phyloP scores from a whole-genome alignment of 2,113 vertebrate genomes.

The Clarias batrachus region DNA sequence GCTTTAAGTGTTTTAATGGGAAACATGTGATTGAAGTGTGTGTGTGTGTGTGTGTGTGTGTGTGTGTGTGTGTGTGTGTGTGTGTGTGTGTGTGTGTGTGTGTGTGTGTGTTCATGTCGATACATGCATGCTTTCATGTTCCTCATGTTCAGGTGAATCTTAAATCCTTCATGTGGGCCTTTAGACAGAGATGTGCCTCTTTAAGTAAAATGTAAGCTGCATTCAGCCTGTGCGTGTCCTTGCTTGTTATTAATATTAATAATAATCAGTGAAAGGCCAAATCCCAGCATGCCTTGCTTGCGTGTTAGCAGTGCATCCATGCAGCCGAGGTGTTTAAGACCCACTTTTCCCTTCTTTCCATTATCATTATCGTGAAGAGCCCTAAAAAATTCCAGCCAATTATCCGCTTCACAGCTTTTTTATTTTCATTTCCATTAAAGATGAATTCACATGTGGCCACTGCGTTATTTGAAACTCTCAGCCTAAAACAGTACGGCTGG shows the following conservation, averaged over 20 bases:
- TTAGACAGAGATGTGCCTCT: background rate
- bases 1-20: conserved; percentile 18
- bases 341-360: conserved; percentile 70
- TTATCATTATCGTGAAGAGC: conserved; percentile 74
- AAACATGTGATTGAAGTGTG: conserved; percentile 37
- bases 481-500: conserved; percentile 41
- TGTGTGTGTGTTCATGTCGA: background rate
- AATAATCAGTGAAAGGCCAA: background rate
- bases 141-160: background rate
- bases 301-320: conserved; percentile 57
- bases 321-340: conserved; percentile 64
- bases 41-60: background rate
- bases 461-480: conserved; percentile 52
- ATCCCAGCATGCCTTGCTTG: conserved; percentile 32
- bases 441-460: conserved; percentile 62
- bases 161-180: background rate
- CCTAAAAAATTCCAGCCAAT: conserved; percentile 71
- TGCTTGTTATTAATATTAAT: conserved; percentile 15
- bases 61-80: background rate
- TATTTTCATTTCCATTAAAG: conserved; percentile 72
- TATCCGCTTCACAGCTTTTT: conserved; percentile 66
- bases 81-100: background rate
- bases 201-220: background rate
- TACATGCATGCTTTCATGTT: background rate
- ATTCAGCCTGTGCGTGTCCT: background rate